Base-by-base conservation (phyloP, 2,797 vertebrate genomes). In the Gobionotothen gibberifrons region DNA sequence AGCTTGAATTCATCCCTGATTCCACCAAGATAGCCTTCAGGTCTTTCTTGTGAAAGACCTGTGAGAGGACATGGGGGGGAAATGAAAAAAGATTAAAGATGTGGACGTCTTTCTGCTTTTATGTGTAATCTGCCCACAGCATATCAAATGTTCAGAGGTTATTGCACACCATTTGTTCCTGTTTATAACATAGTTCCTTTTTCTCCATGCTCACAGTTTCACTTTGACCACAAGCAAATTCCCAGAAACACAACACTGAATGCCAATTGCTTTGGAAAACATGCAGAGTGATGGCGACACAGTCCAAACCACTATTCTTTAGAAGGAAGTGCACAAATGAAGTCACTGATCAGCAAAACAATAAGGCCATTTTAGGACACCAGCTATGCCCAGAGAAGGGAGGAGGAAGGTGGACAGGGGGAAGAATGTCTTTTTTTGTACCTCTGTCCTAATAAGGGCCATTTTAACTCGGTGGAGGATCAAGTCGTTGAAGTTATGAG, bases 221-320 rank as follows among this genome's bases (percentile, higher is more conserved):
- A 69, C 46, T 91, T 74, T 84, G 68, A 91, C 87, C 86, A 64
- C 86, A 86, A 84, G 76, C 39, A 67, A 77, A 78, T 89, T 92
- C 87, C 83, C 85, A 87, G 87, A 89, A 93, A 84, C 54, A 46
- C 16, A 53, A 76, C 0, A 0, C 53, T 61, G 70, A 81, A 73
- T 69, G 77, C 78, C 86, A 85, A 48, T 78, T 81, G 81, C 81
- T 39, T 67, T 60, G 53, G 65, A 75, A 76, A 70, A 86, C 72
- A 76, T 72, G 78, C 68, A 64, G 17, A 62, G 53, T 43, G 78
- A 83, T 79, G 52, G n/a, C 53, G 62, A 63, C 57, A 19, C 9
- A 46, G 81, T 85, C 84, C 90, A 91, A 92, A 92, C 88, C 90
- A 73, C 90, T 64, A 58, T 72, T 82, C 78, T 80, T 74, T 58